phyloP scores from a whole-genome alignment of 1,140 invertebrate species.

The Drosophila hydei region DNA sequence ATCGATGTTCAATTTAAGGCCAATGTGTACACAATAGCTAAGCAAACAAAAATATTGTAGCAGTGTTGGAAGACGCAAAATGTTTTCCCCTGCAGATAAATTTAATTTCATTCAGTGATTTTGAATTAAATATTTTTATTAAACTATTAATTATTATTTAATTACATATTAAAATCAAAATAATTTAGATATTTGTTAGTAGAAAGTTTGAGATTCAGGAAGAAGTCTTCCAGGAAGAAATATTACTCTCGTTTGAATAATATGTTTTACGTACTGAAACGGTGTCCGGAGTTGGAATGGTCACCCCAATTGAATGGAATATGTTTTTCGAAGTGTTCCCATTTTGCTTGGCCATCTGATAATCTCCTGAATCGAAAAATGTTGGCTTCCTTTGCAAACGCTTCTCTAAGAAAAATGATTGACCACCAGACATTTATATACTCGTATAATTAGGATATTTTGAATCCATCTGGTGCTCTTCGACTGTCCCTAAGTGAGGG shows the following conservation, averaged over 20 bases:
- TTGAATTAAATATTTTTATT: too few species aligned
- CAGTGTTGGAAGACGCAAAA: background rate
- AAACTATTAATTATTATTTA: too few species aligned
- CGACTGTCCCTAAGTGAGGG: conserved; percentile 91
- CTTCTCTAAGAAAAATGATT: conserved; percentile 96
- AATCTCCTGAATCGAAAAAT: conserved; percentile 99
- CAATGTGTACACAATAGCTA: background rate
- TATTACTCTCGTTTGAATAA: conserved; percentile 86
- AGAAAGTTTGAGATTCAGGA: too few species aligned
- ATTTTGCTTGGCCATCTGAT: conserved; percentile 98
- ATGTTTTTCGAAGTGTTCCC: conserved; percentile 85
- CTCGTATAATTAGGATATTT: conserved; percentile 89
- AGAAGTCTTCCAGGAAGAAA: background rate
- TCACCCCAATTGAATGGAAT: conserved; percentile 91
- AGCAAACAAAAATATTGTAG: background rate
- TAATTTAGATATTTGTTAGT: too few species aligned
- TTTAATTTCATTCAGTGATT: too few species aligned
- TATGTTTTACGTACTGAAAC: conserved; percentile 95
- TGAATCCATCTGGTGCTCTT: conserved; percentile 95
- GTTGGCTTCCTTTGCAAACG: conserved; percentile 98
- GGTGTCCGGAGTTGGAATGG: conserved; percentile 96
- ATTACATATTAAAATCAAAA: too few species aligned
- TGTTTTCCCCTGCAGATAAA: background rate
- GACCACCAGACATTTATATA: conserved; percentile 87
- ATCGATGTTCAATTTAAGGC: background rate